These are phyloP conservation scores for Trichacis sp. DNA, from an alignment of 2,888 invertebrate genomes.

Conservation along the genomic window DNA sequence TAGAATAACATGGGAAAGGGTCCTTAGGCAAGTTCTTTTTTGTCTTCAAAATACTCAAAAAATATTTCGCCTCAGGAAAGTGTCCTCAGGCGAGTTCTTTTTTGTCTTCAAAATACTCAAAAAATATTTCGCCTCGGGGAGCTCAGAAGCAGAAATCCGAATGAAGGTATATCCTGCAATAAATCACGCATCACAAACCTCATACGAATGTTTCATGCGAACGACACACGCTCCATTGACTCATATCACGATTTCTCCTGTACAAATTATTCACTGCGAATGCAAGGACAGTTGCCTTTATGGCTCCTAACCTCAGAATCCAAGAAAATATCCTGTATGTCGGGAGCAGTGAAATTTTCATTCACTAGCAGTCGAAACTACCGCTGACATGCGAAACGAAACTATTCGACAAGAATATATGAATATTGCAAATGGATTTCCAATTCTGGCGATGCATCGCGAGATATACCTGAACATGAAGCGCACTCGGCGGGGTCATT, in stretches of 20 bases:
- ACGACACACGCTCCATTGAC: conserved; percentile 40
- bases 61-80: no score
- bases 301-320: conserved; percentile 19
- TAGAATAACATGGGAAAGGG: no score
- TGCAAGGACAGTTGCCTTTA: conserved; percentile 34
- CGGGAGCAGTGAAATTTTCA: background rate
- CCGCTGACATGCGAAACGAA: background rate
- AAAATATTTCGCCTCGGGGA: no score
- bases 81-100: no score
- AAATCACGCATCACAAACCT: background rate
- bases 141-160: no score
- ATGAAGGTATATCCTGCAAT: background rate
- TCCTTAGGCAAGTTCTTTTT: no score
- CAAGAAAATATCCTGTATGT: background rate
- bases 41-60: no score
- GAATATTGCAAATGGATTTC: conserved; percentile 3
- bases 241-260: no score
- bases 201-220: conserved; percentile 35
- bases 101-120: no score
- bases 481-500: conserved; percentile 20
- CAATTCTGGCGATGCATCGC: background rate
- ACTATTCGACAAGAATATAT: conserved; percentile 1
- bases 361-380: background rate
- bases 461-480: conserved; percentile 16
- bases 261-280: conserved; percentile 23